Base-by-base conservation (phyloP, 1,140 invertebrate species). In the Trichomalopsis sarcophagae region DNA sequence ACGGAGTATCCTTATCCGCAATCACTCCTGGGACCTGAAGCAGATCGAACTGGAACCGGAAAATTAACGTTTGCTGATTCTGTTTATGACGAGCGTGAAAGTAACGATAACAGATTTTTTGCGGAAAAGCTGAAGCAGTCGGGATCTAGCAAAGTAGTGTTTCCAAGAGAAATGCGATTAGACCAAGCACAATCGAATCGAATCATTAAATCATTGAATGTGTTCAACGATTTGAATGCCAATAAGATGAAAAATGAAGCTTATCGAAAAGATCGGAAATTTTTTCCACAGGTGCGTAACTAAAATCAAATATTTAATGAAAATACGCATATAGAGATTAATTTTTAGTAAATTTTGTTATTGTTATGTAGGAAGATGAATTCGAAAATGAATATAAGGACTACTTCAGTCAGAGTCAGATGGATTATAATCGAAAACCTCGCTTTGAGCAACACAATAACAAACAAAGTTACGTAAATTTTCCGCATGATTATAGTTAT, bases 251-350 rank as follows among this genome's bases (percentile, higher is more conserved):
- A 79, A 66, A 79, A 68, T 30, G 23, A 78, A n/a, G 11, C 21
- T 1, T 17, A 21, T 23, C 74, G 33, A 10, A 23, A 77, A 0
- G 50, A 80, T 40, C 44, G 44, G 2, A n/a, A 50, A 10, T 86
- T 91, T 66, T 90, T 91, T 68, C 87, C 89, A 79, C 77, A 87
- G 87, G 89, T 90, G 88, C 71, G 55, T n/a, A 55, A 0, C 7
- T 36, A 1, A 40, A 2, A 21, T 21, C 2, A 11, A 3, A 17
- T 75, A 17, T 75, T 17, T 75, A n/a, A 75, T n/a, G 23, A n/a
- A n/a, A 36, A 78, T 77, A 36, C 33, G 9, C 9, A 7, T 33
- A 36, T 68, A 13, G 66, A 11, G 5, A 9, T 40, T 62, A 17
- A 40, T 44, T 30, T 55, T 10, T 4, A 44, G 9, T 23, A 33